Conservation (phyloP, 2,888 invertebrate genomes). For the Volucella zonaria region DNA sequence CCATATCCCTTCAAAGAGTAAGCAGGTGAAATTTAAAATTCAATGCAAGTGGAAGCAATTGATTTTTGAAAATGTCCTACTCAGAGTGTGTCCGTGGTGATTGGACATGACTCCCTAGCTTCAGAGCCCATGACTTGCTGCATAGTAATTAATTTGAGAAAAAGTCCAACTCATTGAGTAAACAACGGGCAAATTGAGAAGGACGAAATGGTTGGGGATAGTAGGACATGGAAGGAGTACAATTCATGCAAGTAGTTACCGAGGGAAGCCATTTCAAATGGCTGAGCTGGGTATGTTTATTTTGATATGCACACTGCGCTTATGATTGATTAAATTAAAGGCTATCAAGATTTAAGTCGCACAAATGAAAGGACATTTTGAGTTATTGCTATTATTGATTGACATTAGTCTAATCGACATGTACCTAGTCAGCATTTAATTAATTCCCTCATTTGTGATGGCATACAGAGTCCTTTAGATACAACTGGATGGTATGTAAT, state of each 20-base stretch:
- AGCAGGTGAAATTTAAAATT: constrained; percentile 34
- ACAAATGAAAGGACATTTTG: constrained; percentile 1
- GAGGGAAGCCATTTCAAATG: not conserved
- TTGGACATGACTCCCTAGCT: not conserved
- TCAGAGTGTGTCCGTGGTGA: not conserved
- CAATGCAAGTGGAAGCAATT: constrained; percentile 29
- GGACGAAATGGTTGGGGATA: not conserved
- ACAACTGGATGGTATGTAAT: not conserved
- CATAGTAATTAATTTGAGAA: constrained; percentile 36
- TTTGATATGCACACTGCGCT: constrained; percentile 22
- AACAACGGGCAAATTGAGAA: constrained; percentile 33
- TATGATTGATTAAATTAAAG: constrained; percentile 11
- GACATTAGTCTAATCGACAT: not conserved
- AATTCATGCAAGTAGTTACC: not conserved
- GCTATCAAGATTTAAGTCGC: not conserved
- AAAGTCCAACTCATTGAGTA: constrained; percentile 16
- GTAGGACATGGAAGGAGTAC: not conserved
- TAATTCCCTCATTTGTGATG: not conserved
- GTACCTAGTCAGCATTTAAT: constrained; percentile 4
- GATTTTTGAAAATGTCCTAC: constrained; percentile 12
- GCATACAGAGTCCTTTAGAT: not conserved
- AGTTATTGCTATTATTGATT: constrained; percentile 8
- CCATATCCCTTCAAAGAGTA: not conserved
- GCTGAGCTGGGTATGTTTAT: constrained; percentile 25
- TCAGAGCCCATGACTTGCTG: constrained; percentile 17